Evolutionary conservation across 2,113 vertebrate species (phyloP), one percentile per base, ranked within the genome.

Genomic region (Peromyscus maniculatus): DNA sequence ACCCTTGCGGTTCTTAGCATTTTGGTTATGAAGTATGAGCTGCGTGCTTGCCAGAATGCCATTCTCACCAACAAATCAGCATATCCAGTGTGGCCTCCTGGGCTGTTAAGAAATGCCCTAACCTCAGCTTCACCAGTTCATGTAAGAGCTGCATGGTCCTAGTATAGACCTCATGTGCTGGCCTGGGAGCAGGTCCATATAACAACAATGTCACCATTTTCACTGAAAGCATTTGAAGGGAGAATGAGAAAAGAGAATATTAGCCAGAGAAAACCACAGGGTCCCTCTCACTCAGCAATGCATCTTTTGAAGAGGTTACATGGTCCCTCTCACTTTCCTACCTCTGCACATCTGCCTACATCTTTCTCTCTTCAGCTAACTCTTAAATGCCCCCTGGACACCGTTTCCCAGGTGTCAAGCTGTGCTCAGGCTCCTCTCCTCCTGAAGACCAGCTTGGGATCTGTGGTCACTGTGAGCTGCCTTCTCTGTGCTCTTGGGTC

Each of bases 241-340:
- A 24, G 31, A 69, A 71, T 64, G 43, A 57, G 28, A 17, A n/a
- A 71, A 28, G 31, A 79, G 24, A 15, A 26, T 24, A 17, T 19
- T 72, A 21, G 17, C 49, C 75, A 55, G n/a, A 66, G 12, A 26
- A 66, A 62, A 52, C 43, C 71, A 52, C 5, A 0, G 57, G 39
- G 67, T 11, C 67, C 57, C 33, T 19, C 7, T 52, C 26, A 66
- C 28, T 71, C 69, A 52, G 26, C 2, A 64, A 3, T 7, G n/a
- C 46, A 1, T 39, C 80, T 71, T 46, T 66, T 6, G 4, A 24
- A 26, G n/a, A 62, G 8, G 9, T 24, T 87, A 11, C 0, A 16
- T 5, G 3, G 0, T 24, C 15, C 71, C 69, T 28, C 15, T 36
- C 36, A 0, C 12, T 57, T 59, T 21, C 67, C 26, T 19, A 0